Percentiles rank a stretch among this genome's conserved stretches.
These are phyloP conservation scores for Agrochola circellaris DNA, from an alignment of 2,888 invertebrate genomes.

Conservation along the genomic window DNA sequence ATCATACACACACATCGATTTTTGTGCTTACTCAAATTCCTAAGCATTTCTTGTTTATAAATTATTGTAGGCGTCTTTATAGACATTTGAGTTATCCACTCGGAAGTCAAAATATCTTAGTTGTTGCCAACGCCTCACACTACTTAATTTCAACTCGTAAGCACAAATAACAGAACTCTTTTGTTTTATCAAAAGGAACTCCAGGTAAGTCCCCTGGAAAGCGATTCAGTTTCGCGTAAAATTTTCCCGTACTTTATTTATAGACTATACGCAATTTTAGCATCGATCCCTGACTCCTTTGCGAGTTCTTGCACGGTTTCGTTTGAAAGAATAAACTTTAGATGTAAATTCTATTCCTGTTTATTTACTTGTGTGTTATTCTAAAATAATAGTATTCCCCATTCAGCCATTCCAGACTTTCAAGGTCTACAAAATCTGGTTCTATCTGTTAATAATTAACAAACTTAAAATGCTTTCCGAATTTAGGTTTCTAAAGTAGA, in stretches of 20 bases:
- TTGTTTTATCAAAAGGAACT: conserved; percentile 62
- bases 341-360: conserved; percentile 19
- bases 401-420: not conserved
- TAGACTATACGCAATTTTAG: conserved; percentile 68
- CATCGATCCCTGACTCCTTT: conserved; percentile 72
- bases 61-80: too few species aligned
- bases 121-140: not conserved
- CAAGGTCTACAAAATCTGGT: conserved; percentile 2
- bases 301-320: conserved; percentile 47
- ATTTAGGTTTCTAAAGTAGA: conserved; percentile 13
- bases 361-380: not conserved
- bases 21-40: not conserved
- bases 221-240: conserved; percentile 63
- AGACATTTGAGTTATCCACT: not conserved
- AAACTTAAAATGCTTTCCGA: conserved; percentile 14
- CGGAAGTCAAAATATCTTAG: not conserved
- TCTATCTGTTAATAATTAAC: conserved; percentile 23
- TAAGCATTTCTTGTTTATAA: not conserved
- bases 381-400: not conserved
- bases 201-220: conserved; percentile 65
- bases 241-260: conserved; percentile 73
- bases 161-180: conserved; percentile 17
- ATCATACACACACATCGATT: not conserved
- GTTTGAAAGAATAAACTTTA: conserved; percentile 22
- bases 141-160: conserved; percentile 22